These are phyloP conservation scores for Psittacus erithacus DNA, from an alignment of 2,113 vertebrate genomes.

Conservation along the genomic window DNA sequence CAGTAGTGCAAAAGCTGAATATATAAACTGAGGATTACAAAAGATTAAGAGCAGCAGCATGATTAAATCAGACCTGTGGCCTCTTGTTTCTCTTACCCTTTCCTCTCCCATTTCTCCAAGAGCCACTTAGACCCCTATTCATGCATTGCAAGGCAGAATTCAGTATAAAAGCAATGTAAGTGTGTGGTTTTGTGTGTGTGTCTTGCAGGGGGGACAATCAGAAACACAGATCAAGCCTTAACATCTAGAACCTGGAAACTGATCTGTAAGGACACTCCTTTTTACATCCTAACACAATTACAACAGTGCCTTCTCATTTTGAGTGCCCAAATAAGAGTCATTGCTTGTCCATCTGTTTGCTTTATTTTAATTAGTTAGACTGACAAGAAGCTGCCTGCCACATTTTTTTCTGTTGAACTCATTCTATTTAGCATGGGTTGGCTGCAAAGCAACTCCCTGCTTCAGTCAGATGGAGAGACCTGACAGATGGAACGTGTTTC, in stretches of 20 bases:
- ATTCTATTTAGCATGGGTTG: constrained; percentile 54
- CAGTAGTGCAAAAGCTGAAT: background rate
- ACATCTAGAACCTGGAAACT: background rate
- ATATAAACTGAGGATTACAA: background rate
- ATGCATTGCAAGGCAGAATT: background rate
- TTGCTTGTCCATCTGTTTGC: constrained; percentile 57
- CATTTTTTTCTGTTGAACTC: constrained; percentile 35
- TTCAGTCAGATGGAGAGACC: constrained; percentile 40
- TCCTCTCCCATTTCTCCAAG: background rate
- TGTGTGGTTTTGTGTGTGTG: background rate
- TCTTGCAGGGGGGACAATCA: background rate
- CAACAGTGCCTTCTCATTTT: constrained; percentile 15
- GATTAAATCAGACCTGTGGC: background rate
- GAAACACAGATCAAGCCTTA: background rate
- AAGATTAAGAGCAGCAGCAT: background rate
- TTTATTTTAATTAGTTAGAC: constrained; percentile 61
- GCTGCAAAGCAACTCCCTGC: constrained; percentile 19
- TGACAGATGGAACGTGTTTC: constrained; percentile 60
- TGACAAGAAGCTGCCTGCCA: constrained; percentile 51
- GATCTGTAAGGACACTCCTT: background rate
- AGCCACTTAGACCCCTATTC: background rate
- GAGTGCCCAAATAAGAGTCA: background rate
- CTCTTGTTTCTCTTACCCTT: background rate
- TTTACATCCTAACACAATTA: background rate
- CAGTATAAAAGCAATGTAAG: background rate